Evolutionary conservation across 2,113 vertebrate species (phyloP), one percentile per base, ranked within the genome.

Genomic region (Hemicordylus capensis): DNA sequence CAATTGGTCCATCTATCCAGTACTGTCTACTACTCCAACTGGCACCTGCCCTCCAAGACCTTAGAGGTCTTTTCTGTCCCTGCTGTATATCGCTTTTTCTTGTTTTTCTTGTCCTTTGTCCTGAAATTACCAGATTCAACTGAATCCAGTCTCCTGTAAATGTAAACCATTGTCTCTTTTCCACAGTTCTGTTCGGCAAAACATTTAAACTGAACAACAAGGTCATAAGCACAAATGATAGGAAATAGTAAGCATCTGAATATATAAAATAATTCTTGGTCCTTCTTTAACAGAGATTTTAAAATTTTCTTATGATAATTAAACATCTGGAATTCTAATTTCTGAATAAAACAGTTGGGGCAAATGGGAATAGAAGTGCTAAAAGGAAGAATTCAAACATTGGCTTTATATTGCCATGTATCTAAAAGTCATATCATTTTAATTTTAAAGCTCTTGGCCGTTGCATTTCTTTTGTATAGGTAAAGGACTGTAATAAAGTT

Each of bases 241-340:
- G 85, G 46, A 77, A 76, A 85, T 80, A 63, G 83, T 79, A 89
- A 92, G 87, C 26, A 70, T 80, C 66, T 86, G n/a, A 66, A 51
- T 51, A 67, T 80, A 67, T 24, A 54, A 80, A 37, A 48, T 63
- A 63, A 84, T 82, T 4, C 9, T 28, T 56, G 70, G 82, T 22
- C 46, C 67, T 58, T 44, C 73, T 81, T 46, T 0, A 2, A 37
- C 58, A 81, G n/a, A 39, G 24, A 26, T 34, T 80, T 72, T 91
- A 69, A 75, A 86, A 70, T 85, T 44, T 39, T 56, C 39, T 92
- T 88, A 12, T 31, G 63, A 66, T 3, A 89, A 89, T 83, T 10
- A 54, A 54, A 54, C 51, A 54, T 77, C 0, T 70, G 15, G 81
- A 88, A 58, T 87, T 76, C 58, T 44, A 64, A 74, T 81, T 84